Conservation (phyloP, 2,888 invertebrate species). For the Dryococelus australis region DNA sequence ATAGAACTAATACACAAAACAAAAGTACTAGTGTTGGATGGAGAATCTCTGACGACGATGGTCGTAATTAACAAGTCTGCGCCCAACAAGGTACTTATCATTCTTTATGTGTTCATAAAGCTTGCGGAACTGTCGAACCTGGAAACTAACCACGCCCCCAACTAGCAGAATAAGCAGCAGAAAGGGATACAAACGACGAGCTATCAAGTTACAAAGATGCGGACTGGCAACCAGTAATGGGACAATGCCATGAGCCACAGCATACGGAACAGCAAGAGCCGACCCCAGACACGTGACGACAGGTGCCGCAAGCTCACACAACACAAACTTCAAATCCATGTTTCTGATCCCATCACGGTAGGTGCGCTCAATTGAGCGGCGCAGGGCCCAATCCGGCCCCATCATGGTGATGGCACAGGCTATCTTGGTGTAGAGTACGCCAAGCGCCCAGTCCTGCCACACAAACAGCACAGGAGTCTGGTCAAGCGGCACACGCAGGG, state of each 20-base stretch:
- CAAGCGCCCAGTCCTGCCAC: conserved; percentile 98
- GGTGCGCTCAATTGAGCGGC: conserved; percentile 89
- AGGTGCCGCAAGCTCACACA: conserved; percentile 87
- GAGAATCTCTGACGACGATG: conserved; percentile 69
- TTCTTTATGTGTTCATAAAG: conserved; percentile 98
- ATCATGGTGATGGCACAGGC: conserved; percentile 96
- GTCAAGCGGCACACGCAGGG: conserved; percentile 88
- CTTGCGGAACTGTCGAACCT: conserved; percentile 89
- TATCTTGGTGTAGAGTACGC: conserved; percentile 97
- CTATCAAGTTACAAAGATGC: conserved; percentile 76
- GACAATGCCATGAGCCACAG: conserved; percentile 78
- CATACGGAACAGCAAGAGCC: conserved; percentile 92
- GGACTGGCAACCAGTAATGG: conserved; percentile 72
- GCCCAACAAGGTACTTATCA: conserved; percentile 97
- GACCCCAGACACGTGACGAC: conserved; percentile 89
- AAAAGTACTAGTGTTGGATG: conserved; percentile 22
- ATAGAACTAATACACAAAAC: neutral
- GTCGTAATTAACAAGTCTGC: conserved; percentile 96
- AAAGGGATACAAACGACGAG: conserved; percentile 89
- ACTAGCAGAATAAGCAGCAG: conserved; percentile 76
- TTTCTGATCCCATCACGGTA: conserved; percentile 93
- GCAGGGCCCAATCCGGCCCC: conserved; percentile 96
- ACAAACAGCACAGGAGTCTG: conserved; percentile 90
- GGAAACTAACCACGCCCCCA: conserved; percentile 75
- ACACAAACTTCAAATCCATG: conserved; percentile 87